Base-by-base conservation (phyloP, 2,888 invertebrate genomes). In the Muscina levida region DNA sequence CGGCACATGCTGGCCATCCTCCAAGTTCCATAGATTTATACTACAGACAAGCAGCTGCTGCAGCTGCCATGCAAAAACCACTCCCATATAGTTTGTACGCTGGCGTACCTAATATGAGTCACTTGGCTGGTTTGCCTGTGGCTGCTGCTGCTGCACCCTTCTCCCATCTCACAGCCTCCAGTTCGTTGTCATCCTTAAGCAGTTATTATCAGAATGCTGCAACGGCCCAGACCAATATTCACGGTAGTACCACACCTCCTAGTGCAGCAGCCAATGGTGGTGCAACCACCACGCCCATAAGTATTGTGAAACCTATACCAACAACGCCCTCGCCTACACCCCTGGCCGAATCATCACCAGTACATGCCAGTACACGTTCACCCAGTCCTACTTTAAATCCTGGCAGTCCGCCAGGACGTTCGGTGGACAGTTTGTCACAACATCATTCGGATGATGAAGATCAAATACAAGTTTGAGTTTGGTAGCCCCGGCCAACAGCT, bases 61-160 rank as follows among this genome's bases (percentile, higher is more conserved):
- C 95, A 3, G 94, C 94, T 0, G 95, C 96, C 77, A 92, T 97
- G 85, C 97, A 97, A 90, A 97, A 97, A 90, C 97, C 97, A 1
- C 92, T 97, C 88, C 96, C 97, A 83, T 96, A 96, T 91, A 89
- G 90, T 81, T 83, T 91, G 13, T 91, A 91, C 87, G 87, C 92
- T 83, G 86, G 92, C 85, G 88, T 91, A 77, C 90, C 90, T 53
- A 87, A 86, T 19, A 88, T 90, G 19, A 86, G 88, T 2, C 87
- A 87, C 5, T 84, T 89, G 1, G 85, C 88, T 3, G 87, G 86
- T 15, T 85, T 89, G n/a, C 90, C 89, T 10, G 88, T 88, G 10
- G 90, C 89, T 79, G 90, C 86, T 82, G 79, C 77, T 42, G 88
- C 88, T 66, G 88, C 89, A 73, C 91, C 90, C 19, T 91, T 91